Evolutionary conservation across 2,113 vertebrate genomes (phyloP), one percentile per base, ranked within the genome.

Genomic region (Oncorhynchus gorbuscha): DNA sequence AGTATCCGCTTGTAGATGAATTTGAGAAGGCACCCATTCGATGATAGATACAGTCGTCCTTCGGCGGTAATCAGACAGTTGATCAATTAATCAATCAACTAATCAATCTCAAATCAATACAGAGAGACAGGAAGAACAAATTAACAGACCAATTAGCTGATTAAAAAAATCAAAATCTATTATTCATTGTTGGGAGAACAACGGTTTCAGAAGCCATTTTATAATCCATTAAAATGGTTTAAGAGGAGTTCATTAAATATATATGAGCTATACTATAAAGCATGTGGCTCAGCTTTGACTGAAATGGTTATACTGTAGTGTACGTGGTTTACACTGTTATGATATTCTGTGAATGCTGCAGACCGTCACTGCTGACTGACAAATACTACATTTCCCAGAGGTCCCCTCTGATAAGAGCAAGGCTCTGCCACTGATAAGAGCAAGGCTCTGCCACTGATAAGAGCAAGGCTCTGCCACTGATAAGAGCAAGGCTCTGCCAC

Each of bases 91-190:
- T 28, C 28, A 28, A 28, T 3, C 28, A 28, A 3, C 28, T 69
- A 26, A 86, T 83, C 80, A 76, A 72, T 74, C 70, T 80, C 76
- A 85, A 61, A 73, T 86, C 81, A 59, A 74, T 32, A 69, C 75
- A 74, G 73, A 79, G 73, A 73, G 74, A 80, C 74, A 79, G 69
- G 73, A 75, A 72, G 81, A 74, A 82, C 24, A 32, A 84, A 83
- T 73, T 61, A 74, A 49, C 3, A 9, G 11, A 28, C 39, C 45
- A 35, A 79, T 81, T 74, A 72, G 65, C 18, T 22, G 73, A 55
- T 35, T 70, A 77, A 79, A 76, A 79, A 77, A 79, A 83, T 81
- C 80, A 49, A 84, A 22, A 22, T 62, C n/a, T 62, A 62, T 62
- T 62, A 62, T 22, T 62, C 59, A 62, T 62, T n/a, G n/a, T 62